Base-by-base conservation (phyloP, 2,113 vertebrate genomes). In the Ochotona curzoniae region DNA sequence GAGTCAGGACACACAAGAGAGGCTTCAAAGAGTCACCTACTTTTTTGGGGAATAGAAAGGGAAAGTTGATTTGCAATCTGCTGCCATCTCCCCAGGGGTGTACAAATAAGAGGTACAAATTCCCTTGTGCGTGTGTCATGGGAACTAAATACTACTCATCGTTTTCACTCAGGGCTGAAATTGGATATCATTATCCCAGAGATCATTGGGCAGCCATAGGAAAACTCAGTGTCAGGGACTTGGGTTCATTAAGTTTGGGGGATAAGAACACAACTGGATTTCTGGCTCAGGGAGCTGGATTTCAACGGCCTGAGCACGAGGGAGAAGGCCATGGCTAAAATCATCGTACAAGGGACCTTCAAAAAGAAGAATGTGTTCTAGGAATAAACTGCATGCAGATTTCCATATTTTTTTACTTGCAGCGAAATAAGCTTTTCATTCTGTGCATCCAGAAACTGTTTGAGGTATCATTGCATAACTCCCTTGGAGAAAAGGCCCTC, bases 41-140 rank as follows among this genome's bases (percentile, higher is more conserved):
- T 86, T 90, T 83, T 60, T 83, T 51, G 75, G 61, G 20, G 82
- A 91, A 91, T 2, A 93, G 32, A 96, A 94, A 90, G 35, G 25
- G 26, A 70, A 87, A 85, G 54, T 0, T 13, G 17, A 89, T 21
- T 79, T 83, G 35, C 84, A 44, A 69, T 15, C 8, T 49, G 28
- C 32, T 49, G 51, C 28, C 57, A 60, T 7, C 57, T 64, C 26
- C 10, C 35, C 15, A 5, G 10, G 23, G 26, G 83, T 91, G 69
- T 92, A 30, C 13, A 61, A 30, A 11, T 6, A 76, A 61, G 70
- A 87, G 5, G 12, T n/a, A 21, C 67, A 87, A 23, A 35, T 44
- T 83, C 9, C 73, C 25, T 80, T 54, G 2, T 7, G 21, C 38
- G 23, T 30, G 2, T 47, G 75, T 85, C 17, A 10, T 20, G 38